Conservation (phyloP, 2,113 vertebrate genomes). For the Tamias sibiricus region DNA sequence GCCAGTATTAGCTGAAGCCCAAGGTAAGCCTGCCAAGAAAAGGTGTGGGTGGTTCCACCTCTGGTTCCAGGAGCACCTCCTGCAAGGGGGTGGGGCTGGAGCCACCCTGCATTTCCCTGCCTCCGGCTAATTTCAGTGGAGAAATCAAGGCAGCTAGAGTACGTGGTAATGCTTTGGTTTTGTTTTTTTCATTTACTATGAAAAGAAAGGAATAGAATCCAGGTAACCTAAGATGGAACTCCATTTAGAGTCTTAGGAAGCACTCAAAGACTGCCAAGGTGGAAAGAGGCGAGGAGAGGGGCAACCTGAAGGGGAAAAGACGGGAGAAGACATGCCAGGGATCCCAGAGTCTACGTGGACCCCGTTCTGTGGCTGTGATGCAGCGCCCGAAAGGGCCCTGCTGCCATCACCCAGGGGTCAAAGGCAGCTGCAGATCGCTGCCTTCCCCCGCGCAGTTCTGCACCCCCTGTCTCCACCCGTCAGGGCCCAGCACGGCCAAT, state of each 20-base stretch:
- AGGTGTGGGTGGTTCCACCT: neutral
- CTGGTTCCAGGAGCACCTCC: neutral
- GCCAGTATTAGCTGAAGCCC: neutral
- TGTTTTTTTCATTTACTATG: neutral
- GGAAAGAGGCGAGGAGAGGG: neutral
- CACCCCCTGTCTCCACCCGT: neutral
- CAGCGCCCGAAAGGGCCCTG: neutral
- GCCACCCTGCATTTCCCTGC: neutral
- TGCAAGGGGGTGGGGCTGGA: neutral
- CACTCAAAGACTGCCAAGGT: neutral
- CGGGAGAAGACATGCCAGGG: neutral
- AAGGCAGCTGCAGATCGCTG: neutral
- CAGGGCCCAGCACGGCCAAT: neutral
- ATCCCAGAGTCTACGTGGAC: neutral
- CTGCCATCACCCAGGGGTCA: neutral
- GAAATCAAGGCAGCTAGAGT: neutral
- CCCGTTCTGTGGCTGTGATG: neutral
- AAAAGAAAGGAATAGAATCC: neutral
- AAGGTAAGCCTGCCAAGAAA: neutral
- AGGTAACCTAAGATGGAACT: neutral
- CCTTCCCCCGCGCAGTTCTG: neutral
- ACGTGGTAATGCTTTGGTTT: neutral
- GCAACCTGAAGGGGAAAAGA: neutral
- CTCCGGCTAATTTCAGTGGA: neutral
- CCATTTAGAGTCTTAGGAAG: neutral